Evolutionary conservation across 2,113 vertebrate genomes (phyloP).

Genomic region (Prunella fulvescens): DNA sequence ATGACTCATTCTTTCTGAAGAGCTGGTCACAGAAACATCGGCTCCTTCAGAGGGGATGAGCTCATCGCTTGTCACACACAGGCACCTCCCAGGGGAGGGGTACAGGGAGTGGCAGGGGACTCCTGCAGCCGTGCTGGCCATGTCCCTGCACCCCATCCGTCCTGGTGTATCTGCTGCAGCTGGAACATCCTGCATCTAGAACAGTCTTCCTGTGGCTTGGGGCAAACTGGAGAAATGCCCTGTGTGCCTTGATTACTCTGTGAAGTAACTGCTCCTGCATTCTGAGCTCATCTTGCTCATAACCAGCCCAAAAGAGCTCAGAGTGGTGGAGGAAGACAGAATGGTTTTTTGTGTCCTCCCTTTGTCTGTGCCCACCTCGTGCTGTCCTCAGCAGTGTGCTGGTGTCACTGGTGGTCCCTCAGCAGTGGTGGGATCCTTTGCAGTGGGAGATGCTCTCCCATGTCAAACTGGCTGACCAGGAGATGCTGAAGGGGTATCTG

Average conservation of each 20-base stretch:
- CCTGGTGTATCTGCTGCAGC: not conserved
- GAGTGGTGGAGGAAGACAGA: not conserved
- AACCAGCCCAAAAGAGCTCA: not conserved
- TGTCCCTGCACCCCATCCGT: rapidly evolving
- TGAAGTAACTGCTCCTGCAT: not conserved
- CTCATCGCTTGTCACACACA: rapidly evolving
- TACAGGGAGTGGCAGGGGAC: not conserved
- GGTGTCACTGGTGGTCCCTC: not conserved
- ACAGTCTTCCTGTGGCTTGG: not conserved
- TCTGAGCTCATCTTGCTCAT: not conserved
- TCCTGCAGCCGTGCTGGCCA: not conserved
- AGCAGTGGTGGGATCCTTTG: not conserved
- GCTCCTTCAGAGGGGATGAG: rapidly evolving
- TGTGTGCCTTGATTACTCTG: not conserved
- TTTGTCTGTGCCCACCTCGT: not conserved
- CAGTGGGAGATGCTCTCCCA: not conserved
- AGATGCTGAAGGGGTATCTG: not conserved
- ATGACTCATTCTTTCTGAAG: not conserved
- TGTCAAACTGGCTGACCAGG: not conserved
- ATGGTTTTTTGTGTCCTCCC: rapidly evolving
- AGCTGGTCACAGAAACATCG: not conserved
- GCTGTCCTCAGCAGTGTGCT: not conserved
- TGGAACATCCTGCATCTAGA: not conserved
- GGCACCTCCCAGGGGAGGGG: rapidly evolving
- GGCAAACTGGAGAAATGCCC: not conserved